Percentiles rank a stretch among this genome's conserved stretches.
Evolutionary conservation across 2,888 invertebrate genomes (phyloP).

Genomic region (Aleiodes testaceus): DNA sequence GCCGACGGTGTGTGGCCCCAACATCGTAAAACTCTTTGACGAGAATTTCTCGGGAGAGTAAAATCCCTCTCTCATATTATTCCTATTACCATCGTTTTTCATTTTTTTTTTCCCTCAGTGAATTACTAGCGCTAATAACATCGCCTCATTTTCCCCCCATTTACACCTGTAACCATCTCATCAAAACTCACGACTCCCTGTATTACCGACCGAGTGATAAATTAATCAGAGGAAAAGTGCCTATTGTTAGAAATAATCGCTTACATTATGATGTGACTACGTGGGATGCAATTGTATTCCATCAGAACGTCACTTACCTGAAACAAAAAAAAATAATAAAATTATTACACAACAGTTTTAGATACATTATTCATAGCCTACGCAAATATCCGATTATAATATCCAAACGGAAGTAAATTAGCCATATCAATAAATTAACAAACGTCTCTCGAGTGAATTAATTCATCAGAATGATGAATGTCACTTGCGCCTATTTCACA

Average conservation of each 20-base stretch:
- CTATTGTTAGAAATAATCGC: conserved; percentile 46
- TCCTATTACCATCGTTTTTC: conserved; percentile 45
- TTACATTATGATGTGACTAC: conserved; percentile 69
- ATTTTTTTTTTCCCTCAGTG: conserved; percentile 41
- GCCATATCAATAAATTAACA: conserved; percentile 13
- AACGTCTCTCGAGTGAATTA: conserved; percentile 2
- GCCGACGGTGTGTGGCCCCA: conserved; percentile 70
- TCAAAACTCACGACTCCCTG: conserved; percentile 53
- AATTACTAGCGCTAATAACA: conserved; percentile 63
- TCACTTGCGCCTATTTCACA: neutral
- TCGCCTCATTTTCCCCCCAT: conserved; percentile 64
- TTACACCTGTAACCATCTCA: conserved; percentile 63
- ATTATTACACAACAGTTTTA: conserved; percentile 68
- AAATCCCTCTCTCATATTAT: conserved; percentile 47
- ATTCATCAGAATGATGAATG: conserved; percentile 6
- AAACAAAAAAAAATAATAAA: conserved; percentile 73
- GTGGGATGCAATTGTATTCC: conserved; percentile 64
- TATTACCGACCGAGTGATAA: neutral
- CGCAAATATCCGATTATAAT: neutral
- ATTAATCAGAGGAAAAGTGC: neutral
- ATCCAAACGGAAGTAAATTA: conserved; percentile 24
- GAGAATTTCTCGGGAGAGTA: conserved; percentile 57
- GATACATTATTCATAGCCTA: conserved; percentile 51
- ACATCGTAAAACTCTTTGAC: conserved; percentile 58
- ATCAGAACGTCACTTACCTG: conserved; percentile 72